Evolutionary conservation across 1,140 invertebrate species (phyloP).

Genomic region (Heliconius congener): DNA sequence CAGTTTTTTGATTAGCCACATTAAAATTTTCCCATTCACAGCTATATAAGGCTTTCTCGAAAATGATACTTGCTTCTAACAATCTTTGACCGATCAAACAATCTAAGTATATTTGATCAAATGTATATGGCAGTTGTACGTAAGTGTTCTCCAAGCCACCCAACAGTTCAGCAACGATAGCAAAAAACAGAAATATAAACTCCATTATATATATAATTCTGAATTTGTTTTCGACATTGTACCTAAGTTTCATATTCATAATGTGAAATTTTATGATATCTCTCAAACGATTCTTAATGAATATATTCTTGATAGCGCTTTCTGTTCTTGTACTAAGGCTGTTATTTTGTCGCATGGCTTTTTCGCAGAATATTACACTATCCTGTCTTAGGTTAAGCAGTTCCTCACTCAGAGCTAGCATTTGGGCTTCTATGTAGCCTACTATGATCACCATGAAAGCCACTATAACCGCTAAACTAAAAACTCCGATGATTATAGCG

Average conservation of each 20-base stretch:
- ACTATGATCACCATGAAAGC: constrained; percentile 47
- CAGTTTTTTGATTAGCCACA: constrained; percentile 50
- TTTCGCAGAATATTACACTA: constrained; percentile 32
- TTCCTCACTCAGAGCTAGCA: constrained; percentile 53
- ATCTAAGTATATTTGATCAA: constrained; percentile 57
- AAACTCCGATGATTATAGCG: background rate
- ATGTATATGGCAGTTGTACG: constrained; percentile 57
- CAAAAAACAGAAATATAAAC: constrained; percentile 24
- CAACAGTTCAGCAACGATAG: constrained; percentile 48
- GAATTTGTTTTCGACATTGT: constrained; percentile 36
- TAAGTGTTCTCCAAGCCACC: constrained; percentile 62
- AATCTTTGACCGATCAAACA: constrained; percentile 61
- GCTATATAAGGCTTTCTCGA: constrained; percentile 56
- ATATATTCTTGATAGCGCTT: background rate
- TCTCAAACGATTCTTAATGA: constrained; percentile 30
- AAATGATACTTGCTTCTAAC: constrained; percentile 50
- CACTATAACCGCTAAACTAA: background rate
- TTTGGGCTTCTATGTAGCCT: constrained; percentile 57
- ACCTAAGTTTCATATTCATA: constrained; percentile 42
- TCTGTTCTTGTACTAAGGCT: background rate
- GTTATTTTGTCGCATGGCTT: background rate
- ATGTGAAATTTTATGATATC: constrained; percentile 47
- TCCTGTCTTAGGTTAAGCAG: constrained; percentile 51
- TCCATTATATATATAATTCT: constrained; percentile 38
- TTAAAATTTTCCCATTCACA: constrained; percentile 64